Evolutionary conservation across 1,140 invertebrate genomes (phyloP).

Genomic region (Aricia agestis): DNA sequence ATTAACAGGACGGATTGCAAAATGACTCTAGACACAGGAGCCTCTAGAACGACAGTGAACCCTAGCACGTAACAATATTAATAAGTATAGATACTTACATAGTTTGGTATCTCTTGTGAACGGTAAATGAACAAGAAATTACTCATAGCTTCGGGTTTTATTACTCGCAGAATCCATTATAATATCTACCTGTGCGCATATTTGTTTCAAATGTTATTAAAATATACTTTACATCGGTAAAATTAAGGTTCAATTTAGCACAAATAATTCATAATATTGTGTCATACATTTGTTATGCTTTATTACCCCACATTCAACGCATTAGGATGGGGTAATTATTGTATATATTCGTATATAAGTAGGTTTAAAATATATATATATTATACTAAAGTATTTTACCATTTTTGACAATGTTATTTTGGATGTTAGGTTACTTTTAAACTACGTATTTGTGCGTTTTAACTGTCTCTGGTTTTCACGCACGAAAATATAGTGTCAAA

Average conservation of each 20-base stretch:
- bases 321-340: slow-evolving; percentile 24
- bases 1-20: too few species aligned
- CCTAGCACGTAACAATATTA: too few species aligned
- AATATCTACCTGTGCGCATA: slow-evolving; percentile 27
- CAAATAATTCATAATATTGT: background rate
- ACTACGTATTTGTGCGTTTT: too few species aligned
- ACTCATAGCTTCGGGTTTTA: slow-evolving; percentile 28
- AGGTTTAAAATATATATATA: background rate
- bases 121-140: slow-evolving; percentile 28
- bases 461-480: too few species aligned
- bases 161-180: slow-evolving; percentile 29
- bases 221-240: slow-evolving; percentile 6
- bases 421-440: too few species aligned
- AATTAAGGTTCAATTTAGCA: slow-evolving; percentile 16
- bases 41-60: too few species aligned
- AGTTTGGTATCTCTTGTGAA: slow-evolving; percentile 25
- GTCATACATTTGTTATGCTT: slow-evolving; percentile 25
- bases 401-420: too few species aligned
- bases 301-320: slow-evolving; percentile 27
- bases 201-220: slow-evolving; percentile 16
- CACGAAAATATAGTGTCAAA: too few species aligned
- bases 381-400: too few species aligned
- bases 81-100: background rate
- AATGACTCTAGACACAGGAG: too few species aligned
- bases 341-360: slow-evolving; percentile 18